Conservation (phyloP, 2,797 vertebrate genomes). For the Tinamus major region DNA sequence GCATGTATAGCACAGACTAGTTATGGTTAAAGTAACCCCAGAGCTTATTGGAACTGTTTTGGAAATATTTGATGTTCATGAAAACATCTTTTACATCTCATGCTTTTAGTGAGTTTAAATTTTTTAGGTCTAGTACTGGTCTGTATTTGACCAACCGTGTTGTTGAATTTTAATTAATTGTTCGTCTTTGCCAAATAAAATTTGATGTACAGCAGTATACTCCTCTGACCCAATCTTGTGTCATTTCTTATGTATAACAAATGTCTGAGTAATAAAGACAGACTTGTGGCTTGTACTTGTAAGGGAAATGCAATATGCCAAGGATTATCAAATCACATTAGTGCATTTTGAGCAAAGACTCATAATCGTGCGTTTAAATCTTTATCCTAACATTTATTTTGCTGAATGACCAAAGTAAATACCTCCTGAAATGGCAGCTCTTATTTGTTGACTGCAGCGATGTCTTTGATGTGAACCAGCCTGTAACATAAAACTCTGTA, state of each 20-base stretch:
- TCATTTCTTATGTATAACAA: not conserved
- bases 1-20: not conserved
- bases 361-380: not conserved
- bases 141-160: not conserved
- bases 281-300: not conserved
- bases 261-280: not conserved
- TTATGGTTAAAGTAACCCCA: not conserved
- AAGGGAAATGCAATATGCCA: not conserved
- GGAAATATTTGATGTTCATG: not conserved
- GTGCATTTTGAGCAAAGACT: not conserved
- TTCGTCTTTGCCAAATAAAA: constrained; percentile 3
- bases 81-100: not conserved
- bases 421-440: not conserved
- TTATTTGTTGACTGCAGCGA: not conserved
- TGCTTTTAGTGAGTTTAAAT: not conserved
- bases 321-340: not conserved
- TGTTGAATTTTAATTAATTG: not conserved
- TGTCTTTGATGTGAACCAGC: not conserved
- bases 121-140: not conserved
- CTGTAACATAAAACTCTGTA: not conserved
- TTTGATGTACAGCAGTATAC: not conserved
- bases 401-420: not conserved
- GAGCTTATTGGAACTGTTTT: not conserved
- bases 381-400: not conserved
- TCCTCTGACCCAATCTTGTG: not conserved